These are phyloP conservation scores for Zaprionus capensis DNA, from an alignment of 1,140 invertebrate species.

Conservation along the genomic window DNA sequence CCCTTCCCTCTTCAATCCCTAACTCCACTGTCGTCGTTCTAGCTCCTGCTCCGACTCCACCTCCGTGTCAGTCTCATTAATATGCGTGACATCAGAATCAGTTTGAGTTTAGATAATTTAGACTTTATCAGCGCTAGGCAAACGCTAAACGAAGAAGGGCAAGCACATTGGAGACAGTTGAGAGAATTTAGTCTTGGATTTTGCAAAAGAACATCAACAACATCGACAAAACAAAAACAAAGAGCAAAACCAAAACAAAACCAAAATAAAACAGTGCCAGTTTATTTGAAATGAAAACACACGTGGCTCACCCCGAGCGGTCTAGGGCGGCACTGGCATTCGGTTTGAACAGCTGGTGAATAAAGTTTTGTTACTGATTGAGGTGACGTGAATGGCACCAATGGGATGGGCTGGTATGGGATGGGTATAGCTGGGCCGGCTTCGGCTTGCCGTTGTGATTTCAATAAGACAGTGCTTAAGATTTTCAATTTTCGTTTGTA, in stretches of 20 bases:
- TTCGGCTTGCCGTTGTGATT: conserved; percentile 43
- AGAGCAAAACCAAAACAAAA: conserved; percentile 29
- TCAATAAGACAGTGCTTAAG: conserved; percentile 74
- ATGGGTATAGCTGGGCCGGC: neutral
- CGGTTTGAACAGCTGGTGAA: conserved; percentile 44
- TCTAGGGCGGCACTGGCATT: conserved; percentile 8
- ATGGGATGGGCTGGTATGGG: neutral
- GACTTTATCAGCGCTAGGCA: conserved; percentile 58
- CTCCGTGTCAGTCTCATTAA: conserved; percentile 68
- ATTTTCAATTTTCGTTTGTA: conserved; percentile 81
- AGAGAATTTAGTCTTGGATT: conserved; percentile 6
- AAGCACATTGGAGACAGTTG: neutral
- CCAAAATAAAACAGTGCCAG: conserved; percentile 77
- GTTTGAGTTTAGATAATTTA: conserved; percentile 80
- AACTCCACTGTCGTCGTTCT: neutral
- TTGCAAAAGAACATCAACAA: conserved; percentile 17
- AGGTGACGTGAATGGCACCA: neutral
- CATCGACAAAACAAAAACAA: conserved; percentile 7
- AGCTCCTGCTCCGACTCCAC: neutral
- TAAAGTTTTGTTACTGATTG: conserved; percentile 50
- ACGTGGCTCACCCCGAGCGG: conserved; percentile 56
- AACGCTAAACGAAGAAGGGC: conserved; percentile 19
- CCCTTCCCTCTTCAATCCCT: neutral
- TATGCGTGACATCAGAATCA: conserved; percentile 72
- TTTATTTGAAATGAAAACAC: conserved; percentile 69